These are phyloP conservation scores for Columba livia DNA, from an alignment of 2,113 vertebrate genomes.

Conservation along the genomic window DNA sequence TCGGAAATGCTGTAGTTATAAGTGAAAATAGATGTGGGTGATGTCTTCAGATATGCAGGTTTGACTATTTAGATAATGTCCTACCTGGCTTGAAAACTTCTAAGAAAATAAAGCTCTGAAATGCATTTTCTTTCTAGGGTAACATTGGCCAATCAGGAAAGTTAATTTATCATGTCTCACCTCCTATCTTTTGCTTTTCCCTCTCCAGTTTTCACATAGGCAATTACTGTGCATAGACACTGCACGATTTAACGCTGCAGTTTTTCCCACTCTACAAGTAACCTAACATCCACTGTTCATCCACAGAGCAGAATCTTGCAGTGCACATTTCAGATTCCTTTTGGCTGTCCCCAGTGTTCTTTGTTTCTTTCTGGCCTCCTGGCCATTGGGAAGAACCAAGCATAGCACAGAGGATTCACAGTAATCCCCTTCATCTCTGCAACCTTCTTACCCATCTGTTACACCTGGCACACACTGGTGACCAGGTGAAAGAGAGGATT, in stretches of 20 bases:
- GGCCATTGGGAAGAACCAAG: neutral
- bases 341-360: neutral
- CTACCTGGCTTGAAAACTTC: neutral
- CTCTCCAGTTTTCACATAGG: neutral
- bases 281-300: neutral
- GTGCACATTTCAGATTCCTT: neutral
- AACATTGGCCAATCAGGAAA: neutral
- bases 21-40: neutral
- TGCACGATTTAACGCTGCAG: fast-evolving
- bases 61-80: neutral
- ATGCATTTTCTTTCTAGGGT: neutral
- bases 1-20: neutral
- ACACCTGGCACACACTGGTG: neutral
- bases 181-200: neutral
- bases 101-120: neutral
- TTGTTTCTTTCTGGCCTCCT: neutral
- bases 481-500: neutral
- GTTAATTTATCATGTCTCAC: neutral
- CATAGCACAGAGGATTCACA: neutral
- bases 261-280: neutral
- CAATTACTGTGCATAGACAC: neutral
- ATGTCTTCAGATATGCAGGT: neutral
- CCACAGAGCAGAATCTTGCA: neutral
- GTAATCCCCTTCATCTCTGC: neutral
- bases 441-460: neutral